Base-by-base conservation (phyloP, 2,113 vertebrate species). In the Zosterops japonicus region DNA sequence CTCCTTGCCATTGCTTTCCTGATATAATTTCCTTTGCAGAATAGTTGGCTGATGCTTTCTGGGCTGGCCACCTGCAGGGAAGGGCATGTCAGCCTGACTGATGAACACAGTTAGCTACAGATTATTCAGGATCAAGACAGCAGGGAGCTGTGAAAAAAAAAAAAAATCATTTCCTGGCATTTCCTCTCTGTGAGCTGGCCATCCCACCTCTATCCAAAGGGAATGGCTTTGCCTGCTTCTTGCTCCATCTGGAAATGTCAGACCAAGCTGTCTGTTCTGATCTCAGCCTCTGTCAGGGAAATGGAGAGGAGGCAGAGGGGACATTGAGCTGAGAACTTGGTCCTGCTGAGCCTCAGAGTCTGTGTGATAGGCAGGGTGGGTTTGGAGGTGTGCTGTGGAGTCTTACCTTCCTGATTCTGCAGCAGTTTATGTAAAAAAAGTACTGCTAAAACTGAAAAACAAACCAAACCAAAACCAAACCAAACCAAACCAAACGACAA, bases 21-120 rank as follows among this genome's bases (percentile, higher is more conserved):
- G 42, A 53, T 64, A 68, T 70, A 63, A 39, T 13, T 89, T 61
- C 31, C 29, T 83, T 78, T 96, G 41, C 31, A 47, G 13, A 87
- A 68, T 52, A 55, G 35, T 56, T 78, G 81, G 84, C 61, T 41
- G 16, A 4, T 87, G 27, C 67, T 87, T 89, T 28, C 56, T 86
- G 71, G 67, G 92, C 55, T 71, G 83, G 70, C 59, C 75, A 61
- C 63, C 76, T 89, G 61, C 87, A 81, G 92, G 81, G 81, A 60
- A 69, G 74, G 56, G 39, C 74, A 78, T 93, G 89, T 93, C 81
- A 87, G 77, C 72, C 50, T 91, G 67, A 28, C 52, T 57, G 74
- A 70, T 78, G 68, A 89, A 85, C 74, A 64, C 77, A 81, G 75
- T 89, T 91, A 65, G 71, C 63, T 94, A 83, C 77, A 92, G 80